Conservation (phyloP, 2,797 vertebrate genomes). For the Clarias platycephalus region DNA sequence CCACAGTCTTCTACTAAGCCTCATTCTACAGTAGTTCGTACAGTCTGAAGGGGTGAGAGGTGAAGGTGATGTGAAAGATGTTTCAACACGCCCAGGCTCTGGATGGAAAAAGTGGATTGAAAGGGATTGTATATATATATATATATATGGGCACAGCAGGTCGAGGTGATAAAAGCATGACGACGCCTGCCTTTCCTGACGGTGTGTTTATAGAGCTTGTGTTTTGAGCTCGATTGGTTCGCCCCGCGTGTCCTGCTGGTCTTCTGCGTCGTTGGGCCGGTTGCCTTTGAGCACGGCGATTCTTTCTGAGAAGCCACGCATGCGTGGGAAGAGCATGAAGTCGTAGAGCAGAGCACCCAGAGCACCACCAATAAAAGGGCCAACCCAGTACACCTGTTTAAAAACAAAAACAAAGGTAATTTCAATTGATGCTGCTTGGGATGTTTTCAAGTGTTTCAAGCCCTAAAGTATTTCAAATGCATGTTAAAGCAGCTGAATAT, state of each 20-base stretch:
- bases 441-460: not conserved
- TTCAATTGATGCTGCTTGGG: not conserved
- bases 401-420: not conserved
- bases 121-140: not conserved
- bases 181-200: slow-evolving; percentile 61
- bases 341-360: slow-evolving; percentile 88
- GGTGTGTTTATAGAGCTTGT: slow-evolving; percentile 79
- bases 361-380: slow-evolving; percentile 88
- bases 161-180: slow-evolving; percentile 52
- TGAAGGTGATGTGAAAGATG: slow-evolving; percentile 41
- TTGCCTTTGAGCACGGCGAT: slow-evolving; percentile 86
- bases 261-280: slow-evolving; percentile 73
- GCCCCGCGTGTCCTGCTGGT: slow-evolving; percentile 79
- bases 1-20: slow-evolving; percentile 68
- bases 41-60: slow-evolving; percentile 57
- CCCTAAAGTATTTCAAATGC: not conserved
- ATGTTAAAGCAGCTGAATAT: not conserved
- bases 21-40: slow-evolving; percentile 65
- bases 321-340: slow-evolving; percentile 88
- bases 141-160: slow-evolving; percentile 1
- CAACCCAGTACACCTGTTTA: slow-evolving; percentile 88
- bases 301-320: slow-evolving; percentile 85
- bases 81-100: slow-evolving; percentile 53
- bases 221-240: slow-evolving; percentile 91
- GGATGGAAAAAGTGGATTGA: slow-evolving; percentile 53